Conservation (phyloP, 2,797 vertebrate species). For the Scarus forsteni region DNA sequence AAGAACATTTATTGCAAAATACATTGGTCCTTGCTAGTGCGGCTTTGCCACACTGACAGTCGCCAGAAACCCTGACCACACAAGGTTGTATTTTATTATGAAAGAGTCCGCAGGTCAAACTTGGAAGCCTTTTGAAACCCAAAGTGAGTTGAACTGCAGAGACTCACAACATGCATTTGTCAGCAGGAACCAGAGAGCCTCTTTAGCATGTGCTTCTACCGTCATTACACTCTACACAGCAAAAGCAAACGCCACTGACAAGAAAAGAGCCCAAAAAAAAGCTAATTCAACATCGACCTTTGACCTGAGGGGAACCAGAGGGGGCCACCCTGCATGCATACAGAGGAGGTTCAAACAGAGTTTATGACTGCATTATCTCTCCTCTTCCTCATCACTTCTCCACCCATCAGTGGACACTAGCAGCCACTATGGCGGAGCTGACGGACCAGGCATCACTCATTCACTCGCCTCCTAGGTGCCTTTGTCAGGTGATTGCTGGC, state of each 20-base stretch:
- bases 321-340: conserved; percentile 64
- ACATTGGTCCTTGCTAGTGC: conserved; percentile 35
- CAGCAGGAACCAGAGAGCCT: conserved; percentile 73
- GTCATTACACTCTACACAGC: conserved; percentile 36
- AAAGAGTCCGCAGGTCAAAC: conserved; percentile 29
- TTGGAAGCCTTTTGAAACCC: conserved; percentile 47
- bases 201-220: conserved; percentile 54
- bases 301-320: conserved; percentile 54
- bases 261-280: conserved; percentile 50
- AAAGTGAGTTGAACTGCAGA: conserved; percentile 61
- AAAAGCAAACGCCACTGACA: conserved; percentile 56
- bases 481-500: conserved; percentile 90
- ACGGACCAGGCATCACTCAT: conserved; percentile 85
- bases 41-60: conserved; percentile 25
- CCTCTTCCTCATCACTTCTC: conserved; percentile 68
- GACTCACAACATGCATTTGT: conserved; percentile 70
- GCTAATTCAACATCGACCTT: conserved; percentile 64
- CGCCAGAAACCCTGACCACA: conserved; percentile 40
- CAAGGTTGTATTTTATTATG: conserved; percentile 37
- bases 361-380: conserved; percentile 82
- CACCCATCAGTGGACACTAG: conserved; percentile 79
- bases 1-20: conserved; percentile 48
- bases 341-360: conserved; percentile 80
- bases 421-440: conserved; percentile 69
- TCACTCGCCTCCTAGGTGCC: conserved; percentile 85